phyloP scores from a whole-genome alignment of 2,888 invertebrate species.

The Lypha dubia region DNA sequence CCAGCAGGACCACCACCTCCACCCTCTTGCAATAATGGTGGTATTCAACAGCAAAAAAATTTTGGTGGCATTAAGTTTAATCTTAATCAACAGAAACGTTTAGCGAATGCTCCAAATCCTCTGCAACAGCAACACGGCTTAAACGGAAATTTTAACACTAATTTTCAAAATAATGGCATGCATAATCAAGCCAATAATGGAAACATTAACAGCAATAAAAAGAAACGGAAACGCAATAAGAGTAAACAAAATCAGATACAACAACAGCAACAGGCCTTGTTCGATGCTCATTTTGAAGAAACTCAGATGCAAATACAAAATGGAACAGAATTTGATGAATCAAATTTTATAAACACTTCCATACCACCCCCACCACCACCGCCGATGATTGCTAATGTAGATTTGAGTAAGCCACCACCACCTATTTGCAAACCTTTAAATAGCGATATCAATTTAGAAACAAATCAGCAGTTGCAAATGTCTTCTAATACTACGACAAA shows the following conservation, averaged over 20 bases:
- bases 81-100: conserved; percentile 84
- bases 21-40: conserved; percentile 78
- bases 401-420: conserved; percentile 81
- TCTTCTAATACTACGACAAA: conserved; percentile 12
- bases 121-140: conserved; percentile 75
- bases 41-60: conserved; percentile 77
- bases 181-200: conserved; percentile 78
- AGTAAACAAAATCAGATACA: conserved; percentile 84
- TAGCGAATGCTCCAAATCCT: conserved; percentile 81
- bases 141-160: conserved; percentile 75
- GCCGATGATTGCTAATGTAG: conserved; percentile 72
- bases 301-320: conserved; percentile 42
- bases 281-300: conserved; percentile 73
- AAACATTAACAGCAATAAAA: conserved; percentile 84
- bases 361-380: conserved; percentile 82
- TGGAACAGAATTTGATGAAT: background rate
- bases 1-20: conserved; percentile 85
- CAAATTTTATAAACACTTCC: conserved; percentile 73
- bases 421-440: conserved; percentile 75
- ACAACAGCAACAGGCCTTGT: conserved; percentile 77
- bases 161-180: conserved; percentile 78
- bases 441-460: conserved; percentile 26
- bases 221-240: conserved; percentile 90
- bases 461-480: conserved; percentile 18
- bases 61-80: conserved; percentile 85